phyloP scores from a whole-genome alignment of 2,888 invertebrate species.

The Stenurella melanura region DNA sequence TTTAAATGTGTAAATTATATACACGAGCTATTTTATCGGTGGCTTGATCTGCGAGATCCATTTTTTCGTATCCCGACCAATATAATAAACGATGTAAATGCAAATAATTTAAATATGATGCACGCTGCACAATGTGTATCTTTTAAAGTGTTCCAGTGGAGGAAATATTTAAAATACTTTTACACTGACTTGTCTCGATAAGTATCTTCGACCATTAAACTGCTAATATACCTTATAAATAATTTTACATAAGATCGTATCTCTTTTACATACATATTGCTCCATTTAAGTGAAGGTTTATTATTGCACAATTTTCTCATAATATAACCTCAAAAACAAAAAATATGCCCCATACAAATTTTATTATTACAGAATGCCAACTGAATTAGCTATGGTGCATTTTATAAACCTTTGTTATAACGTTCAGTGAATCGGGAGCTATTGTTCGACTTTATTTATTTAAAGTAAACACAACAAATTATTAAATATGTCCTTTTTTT shows the following conservation, averaged over 20 bases:
- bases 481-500: too few relatives aligned
- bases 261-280: slow-evolving; percentile 41
- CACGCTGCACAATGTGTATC: slow-evolving; percentile 20
- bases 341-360: background rate
- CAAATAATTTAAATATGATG: slow-evolving; percentile 17
- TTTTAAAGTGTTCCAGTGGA: slow-evolving; percentile 20
- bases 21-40: background rate
- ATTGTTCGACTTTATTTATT: too few relatives aligned
- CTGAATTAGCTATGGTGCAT: background rate
- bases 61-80: slow-evolving; percentile 6
- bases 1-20: slow-evolving; percentile 1
- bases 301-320: slow-evolving; percentile 20
- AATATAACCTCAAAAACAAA: background rate
- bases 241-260: slow-evolving; percentile 51
- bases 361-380: background rate
- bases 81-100: slow-evolving; percentile 25
- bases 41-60: background rate
- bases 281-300: slow-evolving; percentile 24
- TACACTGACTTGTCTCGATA: slow-evolving; percentile 53
- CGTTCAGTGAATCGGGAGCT: background rate
- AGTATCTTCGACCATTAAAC: slow-evolving; percentile 53
- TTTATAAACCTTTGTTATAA: background rate
- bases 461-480: too few relatives aligned
- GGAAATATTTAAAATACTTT: slow-evolving; percentile 54
- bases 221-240: slow-evolving; percentile 55